A percentile compares a stretch with the other conserved stretches of the same genome.
Evolutionary conservation across 2,113 vertebrate species (phyloP).

Genomic region (Sturnus vulgaris): DNA sequence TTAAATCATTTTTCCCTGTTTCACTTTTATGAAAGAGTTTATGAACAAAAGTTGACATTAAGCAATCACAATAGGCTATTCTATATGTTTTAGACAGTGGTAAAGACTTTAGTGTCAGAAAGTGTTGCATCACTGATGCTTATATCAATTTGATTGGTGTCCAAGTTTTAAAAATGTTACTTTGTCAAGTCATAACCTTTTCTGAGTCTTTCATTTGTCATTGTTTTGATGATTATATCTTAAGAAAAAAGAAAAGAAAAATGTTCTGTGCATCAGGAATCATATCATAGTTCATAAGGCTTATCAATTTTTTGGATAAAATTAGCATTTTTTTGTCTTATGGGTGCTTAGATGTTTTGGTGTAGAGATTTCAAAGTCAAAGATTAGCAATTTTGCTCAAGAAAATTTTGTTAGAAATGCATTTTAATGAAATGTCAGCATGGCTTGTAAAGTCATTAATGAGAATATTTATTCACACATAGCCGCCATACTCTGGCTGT

Average conservation of each 20-base stretch:
- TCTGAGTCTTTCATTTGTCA: conserved; percentile 85
- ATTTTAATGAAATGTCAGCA: conserved; percentile 27
- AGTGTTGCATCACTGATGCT: conserved; percentile 77
- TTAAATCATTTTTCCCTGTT: conserved; percentile 82
- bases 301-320: conserved; percentile 70
- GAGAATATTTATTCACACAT: neutral
- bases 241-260: conserved; percentile 50
- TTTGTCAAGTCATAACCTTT: conserved; percentile 84
- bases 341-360: conserved; percentile 43
- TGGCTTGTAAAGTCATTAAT: neutral
- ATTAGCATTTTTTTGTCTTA: conserved; percentile 58
- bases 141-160: conserved; percentile 84
- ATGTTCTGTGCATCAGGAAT: conserved; percentile 70
- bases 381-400: conserved; percentile 12
- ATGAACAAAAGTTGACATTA: conserved; percentile 81
- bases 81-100: conserved; percentile 79
- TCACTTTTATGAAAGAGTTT: conserved; percentile 81
- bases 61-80: conserved; percentile 76
- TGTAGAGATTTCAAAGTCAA: conserved; percentile 33
- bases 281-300: conserved; percentile 71
- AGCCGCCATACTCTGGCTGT: neutral
- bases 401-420: neutral
- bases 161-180: conserved; percentile 80
- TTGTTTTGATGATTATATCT: conserved; percentile 81
- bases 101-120: conserved; percentile 86